Evolutionary conservation across 1,140 invertebrate genomes (phyloP).

Genomic region (Procambarus clarkii): DNA sequence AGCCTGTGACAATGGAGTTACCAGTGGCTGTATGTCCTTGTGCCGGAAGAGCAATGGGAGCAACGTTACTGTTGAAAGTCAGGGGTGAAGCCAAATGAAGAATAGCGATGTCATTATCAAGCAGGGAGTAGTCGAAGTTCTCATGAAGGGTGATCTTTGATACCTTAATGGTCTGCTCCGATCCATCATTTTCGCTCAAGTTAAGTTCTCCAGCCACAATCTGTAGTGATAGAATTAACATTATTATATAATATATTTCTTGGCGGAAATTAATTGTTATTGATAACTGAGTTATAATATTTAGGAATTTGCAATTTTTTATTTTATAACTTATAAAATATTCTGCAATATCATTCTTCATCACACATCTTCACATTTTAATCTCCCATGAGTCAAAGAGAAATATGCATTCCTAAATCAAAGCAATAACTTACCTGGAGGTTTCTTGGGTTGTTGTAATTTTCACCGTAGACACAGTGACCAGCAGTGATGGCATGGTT

Average conservation of each 20-base stretch:
- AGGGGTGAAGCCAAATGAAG: conserved; percentile 79
- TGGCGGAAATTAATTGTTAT: no score
- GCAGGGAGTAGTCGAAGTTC: conserved; percentile 74
- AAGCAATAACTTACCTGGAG: conserved; percentile 31
- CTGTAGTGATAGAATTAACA: background rate
- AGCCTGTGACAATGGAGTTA: conserved; percentile 77
- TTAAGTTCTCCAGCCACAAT: conserved; percentile 76
- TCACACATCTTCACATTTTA: no score
- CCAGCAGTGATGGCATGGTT: conserved; percentile 80
- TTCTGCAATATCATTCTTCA: no score
- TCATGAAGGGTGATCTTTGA: conserved; percentile 77
- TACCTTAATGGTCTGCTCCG: conserved; percentile 77
- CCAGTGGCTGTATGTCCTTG: conserved; percentile 72
- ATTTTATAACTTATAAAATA: no score
- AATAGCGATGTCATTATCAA: conserved; percentile 81
- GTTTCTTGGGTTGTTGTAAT: conserved; percentile 54
- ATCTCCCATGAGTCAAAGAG: no score
- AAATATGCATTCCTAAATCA: no score
- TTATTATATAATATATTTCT: no score
- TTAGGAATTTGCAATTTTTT: no score
- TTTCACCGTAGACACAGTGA: conserved; percentile 76
- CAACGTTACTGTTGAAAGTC: conserved; percentile 77
- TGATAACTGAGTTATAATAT: no score
- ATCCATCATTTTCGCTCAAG: conserved; percentile 74
- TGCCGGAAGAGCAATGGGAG: conserved; percentile 74